Percentiles rank a stretch among this genome's conserved stretches.
phyloP scores from a whole-genome alignment of 1,140 invertebrate genomes.

The Nephila pilipes region DNA sequence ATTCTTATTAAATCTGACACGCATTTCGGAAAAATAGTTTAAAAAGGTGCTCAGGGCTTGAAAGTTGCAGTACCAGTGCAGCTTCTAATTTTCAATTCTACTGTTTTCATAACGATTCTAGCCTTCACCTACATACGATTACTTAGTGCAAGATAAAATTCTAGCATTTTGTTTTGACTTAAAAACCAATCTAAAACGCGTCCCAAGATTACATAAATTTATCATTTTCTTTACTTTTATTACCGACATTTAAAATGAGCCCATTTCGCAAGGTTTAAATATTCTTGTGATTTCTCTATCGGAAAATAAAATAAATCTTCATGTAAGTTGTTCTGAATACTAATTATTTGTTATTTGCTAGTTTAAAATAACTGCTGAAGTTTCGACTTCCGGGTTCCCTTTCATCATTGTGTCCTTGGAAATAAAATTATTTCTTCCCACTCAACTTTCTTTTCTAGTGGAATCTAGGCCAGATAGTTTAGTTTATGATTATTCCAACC shows the following conservation, averaged over 20 bases:
- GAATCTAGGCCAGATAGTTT: constrained; percentile 37
- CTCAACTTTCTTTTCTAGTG: constrained; percentile 34
- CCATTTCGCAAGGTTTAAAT: not conserved
- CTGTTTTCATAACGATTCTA: not conserved
- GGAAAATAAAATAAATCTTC: constrained; percentile 33
- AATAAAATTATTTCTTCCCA: constrained; percentile 49
- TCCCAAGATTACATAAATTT: constrained; percentile 7
- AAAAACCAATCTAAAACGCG: constrained; percentile 30
- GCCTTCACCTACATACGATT: not conserved
- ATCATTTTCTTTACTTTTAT: not conserved
- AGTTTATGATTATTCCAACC: constrained; percentile 24
- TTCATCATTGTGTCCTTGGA: constrained; percentile 31
- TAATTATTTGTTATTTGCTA: constrained; percentile 33
- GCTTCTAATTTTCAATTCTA: not conserved
- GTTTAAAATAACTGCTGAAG: not conserved
- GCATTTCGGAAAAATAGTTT: not conserved
- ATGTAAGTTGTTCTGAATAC: constrained; percentile 13
- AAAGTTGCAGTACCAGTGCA: not conserved
- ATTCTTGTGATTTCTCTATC: not conserved
- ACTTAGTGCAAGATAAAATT: not conserved
- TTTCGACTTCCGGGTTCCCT: constrained; percentile 27
- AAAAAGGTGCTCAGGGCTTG: not conserved
- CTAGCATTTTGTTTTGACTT: constrained; percentile 1
- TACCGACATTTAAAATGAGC: not conserved
- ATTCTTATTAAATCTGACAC: not conserved